Evolutionary conservation across 2,113 vertebrate species (phyloP).

Genomic region (Galbula dea): DNA sequence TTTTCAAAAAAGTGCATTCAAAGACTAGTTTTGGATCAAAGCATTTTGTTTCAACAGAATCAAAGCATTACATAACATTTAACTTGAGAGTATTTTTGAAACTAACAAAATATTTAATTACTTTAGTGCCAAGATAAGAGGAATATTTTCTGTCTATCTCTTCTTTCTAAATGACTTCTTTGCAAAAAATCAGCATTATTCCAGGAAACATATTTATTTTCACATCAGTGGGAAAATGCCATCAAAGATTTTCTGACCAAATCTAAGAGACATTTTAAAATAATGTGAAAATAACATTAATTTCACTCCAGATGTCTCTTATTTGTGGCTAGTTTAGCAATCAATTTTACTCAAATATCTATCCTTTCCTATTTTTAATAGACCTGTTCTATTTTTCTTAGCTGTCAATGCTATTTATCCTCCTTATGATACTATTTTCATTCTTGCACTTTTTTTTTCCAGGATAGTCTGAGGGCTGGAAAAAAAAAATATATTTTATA

Average conservation of each 20-base stretch:
- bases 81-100: background rate
- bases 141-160: background rate
- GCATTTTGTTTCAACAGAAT: background rate
- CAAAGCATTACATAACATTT: background rate
- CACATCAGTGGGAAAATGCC: background rate
- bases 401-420: background rate
- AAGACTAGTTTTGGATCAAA: background rate
- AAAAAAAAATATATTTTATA: background rate
- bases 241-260: background rate
- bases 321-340: background rate
- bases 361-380: background rate
- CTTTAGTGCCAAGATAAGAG: background rate
- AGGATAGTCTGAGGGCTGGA: background rate
- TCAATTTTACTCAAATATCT: background rate
- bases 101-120: background rate
- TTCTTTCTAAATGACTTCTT: background rate
- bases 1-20: background rate
- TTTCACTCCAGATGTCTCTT: background rate
- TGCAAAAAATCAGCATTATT: background rate
- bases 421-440: background rate
- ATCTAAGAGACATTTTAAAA: background rate
- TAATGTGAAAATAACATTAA: background rate
- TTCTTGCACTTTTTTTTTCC: background rate
- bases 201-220: background rate
- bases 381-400: background rate